Evolutionary conservation across 2,113 vertebrate genomes (phyloP), one percentile per base, ranked within the genome.

Genomic region (Cynoglossus semilaevis): DNA sequence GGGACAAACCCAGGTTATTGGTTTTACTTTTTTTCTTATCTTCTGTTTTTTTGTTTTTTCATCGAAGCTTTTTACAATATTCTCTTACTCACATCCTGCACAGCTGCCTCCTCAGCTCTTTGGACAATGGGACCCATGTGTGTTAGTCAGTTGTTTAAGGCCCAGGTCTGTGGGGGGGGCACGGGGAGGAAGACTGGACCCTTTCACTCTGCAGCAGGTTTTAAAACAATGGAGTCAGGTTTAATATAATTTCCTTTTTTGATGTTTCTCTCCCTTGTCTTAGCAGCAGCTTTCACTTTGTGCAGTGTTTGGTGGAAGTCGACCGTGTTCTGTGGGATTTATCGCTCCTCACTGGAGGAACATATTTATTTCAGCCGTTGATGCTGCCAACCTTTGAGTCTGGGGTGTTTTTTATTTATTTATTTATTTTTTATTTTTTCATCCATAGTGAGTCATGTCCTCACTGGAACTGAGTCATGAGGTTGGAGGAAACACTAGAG

Each of bases 121-220:
- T 18, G 47, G 38, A 67, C 58, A 82, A 81, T 68, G 57, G 70
- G 76, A 76, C 63, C 73, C 73, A 81, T 82, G 77, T 84, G 86
- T 73, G 40, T 29, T 64, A 38, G 22, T 44, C 66, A 55, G 6
- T 57, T 49, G 48, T 77, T 63, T 52, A 76, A 53, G 62, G 53
- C 4, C 5, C 29, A 49, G 19, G 63, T 64, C 52, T 40, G 35
- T 15, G 63, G 71, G 66, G 49, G 42, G 19, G 34, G 29, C 48
- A 57, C 53, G 56, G 53, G 80, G 46, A 58, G 64, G 51, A 40
- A 36, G 34, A 22, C 58, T 14, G 67, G 40, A 49, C 46, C 18
- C 6, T 34, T 56, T 11, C 3, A 38, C 37, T 2, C 9, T 38
- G n/a, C n/a, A n/a, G n/a, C 22, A 29, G 22, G 22, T 2, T 29